Base-by-base conservation (phyloP, 2,797 vertebrate species). In the Tympanoctomys barrerae region DNA sequence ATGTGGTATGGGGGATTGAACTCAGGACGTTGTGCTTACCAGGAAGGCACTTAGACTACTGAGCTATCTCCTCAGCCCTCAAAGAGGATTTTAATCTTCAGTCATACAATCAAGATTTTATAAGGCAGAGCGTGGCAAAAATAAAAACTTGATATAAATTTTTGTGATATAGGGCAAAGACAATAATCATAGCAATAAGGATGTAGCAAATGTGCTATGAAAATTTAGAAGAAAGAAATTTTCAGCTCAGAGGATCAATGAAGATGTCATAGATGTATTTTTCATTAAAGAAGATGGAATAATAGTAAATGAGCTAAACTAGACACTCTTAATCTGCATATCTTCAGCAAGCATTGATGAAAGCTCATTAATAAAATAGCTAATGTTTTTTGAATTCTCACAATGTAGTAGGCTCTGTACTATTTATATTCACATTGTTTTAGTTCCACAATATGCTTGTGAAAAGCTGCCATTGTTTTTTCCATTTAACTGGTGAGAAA, bases 211-310 rank as follows among this genome's bases (percentile, higher is more conserved):
- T 77, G 73, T 42, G 57, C 68, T 54, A 62, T 46, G 59, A 68
- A 52, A 84, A 87, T 96, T 79, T 49, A 49, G 26, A 90, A 79
- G 36, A 91, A 21, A 62, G 33, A 95, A 62, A 71, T 78, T 59
- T 95, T 95, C 42, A 90, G 19, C 33, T 70, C 36, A 71, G 94
- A 85, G 52, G 46, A 90, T 78, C 28, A 61, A 14, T 39, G 62
- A 88, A 80, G 33, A 36, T 59, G 3, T 94, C 22, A 19, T 13
- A 91, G 64, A 78, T 70, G 3, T 26, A 2, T 52, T 89, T 77
- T 95, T 95, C 13, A 57, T 64, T 86, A 59, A 89, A 73, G 86
- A 87, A 73, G 54, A 36, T n/a, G 22, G 21, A 28, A 14, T 73
- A 31, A 85, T 49, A 46, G 21, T n/a, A 5, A 46, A 57, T 52